Base-by-base conservation (phyloP, 2,113 vertebrate species). In the Anas platyrhynchos region DNA sequence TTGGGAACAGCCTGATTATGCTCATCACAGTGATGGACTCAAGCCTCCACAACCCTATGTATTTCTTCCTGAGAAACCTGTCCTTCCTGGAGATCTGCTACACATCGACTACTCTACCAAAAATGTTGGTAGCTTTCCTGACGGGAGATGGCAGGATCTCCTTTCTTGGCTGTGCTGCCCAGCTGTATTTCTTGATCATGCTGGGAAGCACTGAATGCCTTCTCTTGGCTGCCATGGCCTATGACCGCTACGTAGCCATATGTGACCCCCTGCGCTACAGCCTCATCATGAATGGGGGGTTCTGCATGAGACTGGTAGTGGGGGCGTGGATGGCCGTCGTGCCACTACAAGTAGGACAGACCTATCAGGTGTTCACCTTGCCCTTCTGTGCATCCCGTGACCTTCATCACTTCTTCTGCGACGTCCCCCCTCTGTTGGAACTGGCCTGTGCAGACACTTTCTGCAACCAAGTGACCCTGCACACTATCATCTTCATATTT, bases 331-430 rank as follows among this genome's bases (percentile, higher is more conserved):
- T 88, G 32, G 48, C 3, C 44, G 89, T 92, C 3, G 16, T 88
- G 23, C 92, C 7, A 69, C 82, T 71, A 82, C 94, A 46, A 58
- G 87, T 23, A 14, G 91, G 46, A 80, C 95, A 58, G 79, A 80
- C 52, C 41, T 76, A 56, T 85, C 83, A 77, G 84, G 84, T 74
- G 79, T 93, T 50, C 44, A 16, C 15, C 73, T 91, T 36, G 65
- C 48, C 46, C 91, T 96, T 66, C 93, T 95, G 68, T 83, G 74
- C 69, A 27, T 87, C 86, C 8, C 75, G 59, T 21, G 14, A 68
- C 58, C 91, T 96, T 44, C 94, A 94, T 22, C 94, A 94, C 43
- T 91, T 95, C 25, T 95, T 86, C 62, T 95, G 94, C 58, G 91
- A 94, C 23, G 79, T 93, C 8, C 80, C 85, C 17, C 88, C 93